Evolutionary conservation across 35 echinoderm and acorn worm genomes (phyloP).

Genomic region (Chiridota heheva): DNA sequence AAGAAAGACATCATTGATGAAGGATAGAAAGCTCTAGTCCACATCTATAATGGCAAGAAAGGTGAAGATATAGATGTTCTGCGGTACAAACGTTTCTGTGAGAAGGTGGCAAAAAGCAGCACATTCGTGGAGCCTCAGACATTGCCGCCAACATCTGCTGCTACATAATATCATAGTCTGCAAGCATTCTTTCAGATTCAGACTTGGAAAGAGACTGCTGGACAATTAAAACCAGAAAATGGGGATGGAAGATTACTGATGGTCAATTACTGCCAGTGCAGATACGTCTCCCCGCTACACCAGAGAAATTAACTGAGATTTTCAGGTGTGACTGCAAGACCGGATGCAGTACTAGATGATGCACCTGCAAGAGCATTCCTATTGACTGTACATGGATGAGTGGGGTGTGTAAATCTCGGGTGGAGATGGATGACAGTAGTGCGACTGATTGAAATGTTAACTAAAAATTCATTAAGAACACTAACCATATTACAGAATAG

Average conservation of each 20-base stretch:
- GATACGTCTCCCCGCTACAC: too few relatives aligned
- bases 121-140: constrained; percentile 24
- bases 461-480: background rate
- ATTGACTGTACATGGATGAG: constrained; percentile 41
- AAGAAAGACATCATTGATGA: constrained; percentile 10
- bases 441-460: background rate
- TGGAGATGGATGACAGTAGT: constrained; percentile 5
- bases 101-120: constrained; percentile 39
- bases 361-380: constrained; percentile 29
- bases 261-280: too few relatives aligned
- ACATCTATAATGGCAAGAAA: constrained; percentile 35
- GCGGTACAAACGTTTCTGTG: constrained; percentile 27
- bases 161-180: constrained; percentile 52
- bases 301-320: too few relatives aligned
- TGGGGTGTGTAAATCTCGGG: constrained; percentile 13
- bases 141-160: constrained; percentile 57
- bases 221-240: too few relatives aligned
- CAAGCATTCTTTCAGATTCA: constrained; percentile 53
- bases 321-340: constrained; percentile 63
- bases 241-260: too few relatives aligned
- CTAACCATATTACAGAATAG: background rate
- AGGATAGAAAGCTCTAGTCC: constrained; percentile 14
- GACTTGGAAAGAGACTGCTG: constrained; percentile 33
- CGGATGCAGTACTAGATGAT: constrained; percentile 52
- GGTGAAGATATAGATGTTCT: constrained; percentile 30